A percentile compares a stretch with the other conserved stretches of the same genome.
These are phyloP conservation scores for Bombyx mori DNA, from an alignment of 1,140 invertebrate genomes.

Conservation along the genomic window DNA sequence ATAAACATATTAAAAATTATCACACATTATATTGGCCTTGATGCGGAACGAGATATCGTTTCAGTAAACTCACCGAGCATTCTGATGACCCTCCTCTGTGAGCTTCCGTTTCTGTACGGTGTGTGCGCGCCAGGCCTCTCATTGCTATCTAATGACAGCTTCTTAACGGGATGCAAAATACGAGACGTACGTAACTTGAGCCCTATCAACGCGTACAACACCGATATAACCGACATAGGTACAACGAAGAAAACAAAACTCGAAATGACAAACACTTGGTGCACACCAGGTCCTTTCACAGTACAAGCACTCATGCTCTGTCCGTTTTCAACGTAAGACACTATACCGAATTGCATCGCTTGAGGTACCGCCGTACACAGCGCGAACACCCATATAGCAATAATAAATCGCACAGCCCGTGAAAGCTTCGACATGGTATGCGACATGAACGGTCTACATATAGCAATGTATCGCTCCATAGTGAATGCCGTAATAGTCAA, in stretches of 20 bases:
- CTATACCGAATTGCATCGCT: conserved; percentile 81
- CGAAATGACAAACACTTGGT: conserved; percentile 80
- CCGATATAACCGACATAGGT: conserved; percentile 82
- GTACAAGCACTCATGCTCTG: conserved; percentile 70
- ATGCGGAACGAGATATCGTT: too few relatives aligned
- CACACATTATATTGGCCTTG: too few relatives aligned
- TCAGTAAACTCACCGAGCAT: conserved; percentile 74
- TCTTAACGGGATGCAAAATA: conserved; percentile 54
- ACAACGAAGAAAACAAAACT: conserved; percentile 84
- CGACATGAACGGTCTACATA: conserved; percentile 91
- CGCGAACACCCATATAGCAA: conserved; percentile 80
- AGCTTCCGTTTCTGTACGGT: conserved; percentile 70
- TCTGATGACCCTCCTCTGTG: conserved; percentile 74
- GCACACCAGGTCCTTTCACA: conserved; percentile 68
- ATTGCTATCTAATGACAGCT: conserved; percentile 44
- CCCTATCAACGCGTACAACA: conserved; percentile 81
- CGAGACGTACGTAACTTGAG: conserved; percentile 74
- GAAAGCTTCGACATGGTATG: conserved; percentile 88
- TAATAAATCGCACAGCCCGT: conserved; percentile 78
- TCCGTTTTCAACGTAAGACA: conserved; percentile 67
- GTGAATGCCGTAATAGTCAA: conserved; percentile 96
- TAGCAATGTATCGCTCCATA: conserved; percentile 94
- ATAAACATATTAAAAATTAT: too few relatives aligned
- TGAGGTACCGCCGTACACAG: conserved; percentile 85
- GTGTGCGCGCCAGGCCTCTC: conserved; percentile 43